phyloP scores from a whole-genome alignment of 2,797 vertebrate species.

The Sardinella longiceps region DNA sequence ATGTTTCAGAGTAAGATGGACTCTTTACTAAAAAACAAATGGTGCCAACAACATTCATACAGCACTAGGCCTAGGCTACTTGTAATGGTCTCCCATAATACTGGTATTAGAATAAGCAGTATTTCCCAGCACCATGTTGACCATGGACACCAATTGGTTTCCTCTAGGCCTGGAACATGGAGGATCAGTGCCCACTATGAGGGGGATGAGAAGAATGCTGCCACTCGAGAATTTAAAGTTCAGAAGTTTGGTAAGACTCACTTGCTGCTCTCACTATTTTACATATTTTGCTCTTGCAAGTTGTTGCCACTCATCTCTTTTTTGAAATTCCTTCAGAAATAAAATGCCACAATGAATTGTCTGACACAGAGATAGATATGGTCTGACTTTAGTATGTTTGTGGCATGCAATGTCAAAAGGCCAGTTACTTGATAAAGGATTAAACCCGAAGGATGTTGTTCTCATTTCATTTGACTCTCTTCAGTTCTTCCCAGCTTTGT shows the following conservation, averaged over 20 bases:
- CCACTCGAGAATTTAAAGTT: slow-evolving; percentile 77
- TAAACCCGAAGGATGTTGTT: too few species aligned
- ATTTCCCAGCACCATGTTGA: neutral
- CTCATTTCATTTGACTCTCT: neutral
- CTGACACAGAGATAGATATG: too few species aligned
- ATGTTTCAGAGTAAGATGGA: slow-evolving; percentile 75
- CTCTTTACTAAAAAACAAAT: neutral
- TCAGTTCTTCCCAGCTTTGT: slow-evolving; percentile 87
- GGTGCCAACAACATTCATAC: neutral
- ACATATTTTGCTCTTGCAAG: too few species aligned
- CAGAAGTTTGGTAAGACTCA: slow-evolving; percentile 78
- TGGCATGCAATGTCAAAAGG: too few species aligned
- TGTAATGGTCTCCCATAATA: neutral
- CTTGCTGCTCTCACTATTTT: neutral
- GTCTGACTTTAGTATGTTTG: too few species aligned
- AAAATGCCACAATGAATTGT: too few species aligned
- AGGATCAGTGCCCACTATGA: slow-evolving; percentile 77
- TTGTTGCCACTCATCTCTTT: neutral
- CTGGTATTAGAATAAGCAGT: neutral
- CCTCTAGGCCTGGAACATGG: slow-evolving; percentile 77
- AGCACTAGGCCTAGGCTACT: too few species aligned
- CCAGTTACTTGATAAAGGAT: too few species aligned
- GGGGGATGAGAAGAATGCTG: slow-evolving; percentile 60
- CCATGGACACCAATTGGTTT: neutral
- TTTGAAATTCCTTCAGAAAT: neutral